Evolutionary conservation across 2,797 vertebrate species (phyloP).

Genomic region (Parambassis ranga): DNA sequence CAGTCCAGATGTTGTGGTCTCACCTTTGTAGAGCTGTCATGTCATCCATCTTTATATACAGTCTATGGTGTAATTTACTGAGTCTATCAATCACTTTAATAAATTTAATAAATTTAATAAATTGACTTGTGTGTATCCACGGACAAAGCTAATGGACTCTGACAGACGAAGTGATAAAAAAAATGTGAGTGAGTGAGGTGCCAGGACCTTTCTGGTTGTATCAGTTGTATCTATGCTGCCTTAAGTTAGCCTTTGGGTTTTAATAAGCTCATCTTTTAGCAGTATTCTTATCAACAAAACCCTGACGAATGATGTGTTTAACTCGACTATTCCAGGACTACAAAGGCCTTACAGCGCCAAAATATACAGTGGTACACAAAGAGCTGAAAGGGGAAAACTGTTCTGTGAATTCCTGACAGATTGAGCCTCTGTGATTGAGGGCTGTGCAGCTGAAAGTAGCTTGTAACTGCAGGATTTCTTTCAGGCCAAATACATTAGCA

Average conservation of each 20-base stretch:
- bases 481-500: conserved; percentile 52
- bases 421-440: conserved; percentile 46
- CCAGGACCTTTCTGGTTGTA: no score
- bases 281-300: neutral
- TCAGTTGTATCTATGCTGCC: neutral
- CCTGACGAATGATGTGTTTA: conserved; percentile 6
- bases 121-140: no score
- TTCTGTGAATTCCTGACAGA: conserved; percentile 60
- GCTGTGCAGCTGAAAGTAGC: conserved; percentile 57
- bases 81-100: no score
- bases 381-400: conserved; percentile 16
- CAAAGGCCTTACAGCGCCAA: neutral
- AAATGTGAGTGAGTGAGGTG: no score
- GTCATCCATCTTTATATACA: no score
- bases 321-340: neutral
- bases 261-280: neutral
- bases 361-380: conserved; percentile 22
- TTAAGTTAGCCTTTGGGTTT: neutral
- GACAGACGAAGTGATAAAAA: no score
- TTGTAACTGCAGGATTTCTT: conserved; percentile 62
- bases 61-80: no score
- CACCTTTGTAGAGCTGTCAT: no score
- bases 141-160: no score
- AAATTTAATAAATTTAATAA: no score
- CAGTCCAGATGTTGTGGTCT: no score